A percentile compares a stretch with the other conserved stretches of the same genome.
Conservation (phyloP, 2,888 invertebrate genomes). For the Eubasilissa splendida region DNA sequence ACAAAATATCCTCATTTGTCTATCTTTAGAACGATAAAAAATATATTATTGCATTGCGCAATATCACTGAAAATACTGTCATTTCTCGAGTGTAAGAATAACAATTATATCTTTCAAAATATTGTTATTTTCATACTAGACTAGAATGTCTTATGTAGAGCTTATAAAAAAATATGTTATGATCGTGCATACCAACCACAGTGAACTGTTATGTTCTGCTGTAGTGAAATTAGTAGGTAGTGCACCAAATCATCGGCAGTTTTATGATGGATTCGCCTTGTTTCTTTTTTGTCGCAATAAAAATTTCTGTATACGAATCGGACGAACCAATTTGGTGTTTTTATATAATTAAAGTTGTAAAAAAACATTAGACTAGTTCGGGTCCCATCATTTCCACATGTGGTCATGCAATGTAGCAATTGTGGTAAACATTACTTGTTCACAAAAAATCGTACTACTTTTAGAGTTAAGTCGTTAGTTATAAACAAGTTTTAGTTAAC, state of each 20-base stretch:
- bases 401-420: constrained; percentile 41
- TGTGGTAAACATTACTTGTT: constrained; percentile 25
- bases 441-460: constrained; percentile 11
- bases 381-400: constrained; percentile 32
- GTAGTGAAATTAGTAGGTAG: not conserved
- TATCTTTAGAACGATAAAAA: no score
- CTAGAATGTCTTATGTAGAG: no score
- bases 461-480: constrained; percentile 24
- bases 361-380: constrained; percentile 18
- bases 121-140: no score
- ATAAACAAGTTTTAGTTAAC: not conserved
- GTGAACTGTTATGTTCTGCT: no score
- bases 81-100: no score
- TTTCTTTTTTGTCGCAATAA: constrained; percentile 19
- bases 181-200: no score
- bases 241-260: not conserved
- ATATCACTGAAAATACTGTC: no score
- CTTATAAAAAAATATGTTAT: no score
- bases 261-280: constrained; percentile 11
- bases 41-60: no score
- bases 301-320: constrained; percentile 2
- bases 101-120: no score
- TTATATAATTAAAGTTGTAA: constrained; percentile 10
- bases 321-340: constrained; percentile 19
- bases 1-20: no score